Evolutionary conservation across 2,888 invertebrate species (phyloP).

Genomic region (Aphodius sticticus): DNA sequence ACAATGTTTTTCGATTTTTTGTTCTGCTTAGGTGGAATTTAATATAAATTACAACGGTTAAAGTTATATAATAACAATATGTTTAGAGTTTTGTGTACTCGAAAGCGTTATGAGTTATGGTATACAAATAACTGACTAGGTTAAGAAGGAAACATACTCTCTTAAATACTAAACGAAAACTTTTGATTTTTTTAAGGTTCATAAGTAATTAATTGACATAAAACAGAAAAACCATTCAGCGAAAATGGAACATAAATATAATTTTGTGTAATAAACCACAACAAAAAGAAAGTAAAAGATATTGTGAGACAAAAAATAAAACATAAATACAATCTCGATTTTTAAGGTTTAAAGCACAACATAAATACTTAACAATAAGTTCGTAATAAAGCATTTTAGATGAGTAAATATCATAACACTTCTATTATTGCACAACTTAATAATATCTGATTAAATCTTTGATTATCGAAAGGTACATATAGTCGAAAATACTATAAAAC

Average conservation of each 20-base stretch:
- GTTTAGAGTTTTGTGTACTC: constrained; percentile 8
- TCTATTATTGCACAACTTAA: neutral
- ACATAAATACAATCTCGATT: neutral
- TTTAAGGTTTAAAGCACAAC: too few relatives aligned
- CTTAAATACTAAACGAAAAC: neutral
- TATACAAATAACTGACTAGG: neutral
- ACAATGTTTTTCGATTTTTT: constrained; percentile 29
- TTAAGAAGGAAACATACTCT: constrained; percentile 5
- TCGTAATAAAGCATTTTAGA: neutral
- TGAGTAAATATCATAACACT: neutral
- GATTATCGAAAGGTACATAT: neutral
- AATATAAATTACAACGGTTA: constrained; percentile 35
- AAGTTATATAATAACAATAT: constrained; percentile 38
- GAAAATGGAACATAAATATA: neutral
- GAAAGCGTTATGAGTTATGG: neutral
- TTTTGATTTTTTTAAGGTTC: too few relatives aligned
- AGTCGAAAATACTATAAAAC: neutral
- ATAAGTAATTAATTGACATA: neutral
- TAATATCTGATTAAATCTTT: neutral
- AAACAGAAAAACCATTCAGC: neutral
- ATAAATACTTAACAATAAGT: neutral
- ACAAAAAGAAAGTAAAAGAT: neutral
- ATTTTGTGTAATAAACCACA: neutral
- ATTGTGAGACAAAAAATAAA: neutral
- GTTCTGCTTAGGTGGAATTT: constrained; percentile 33